Base-by-base conservation (phyloP, 2,888 invertebrate genomes). In the Ommatoiulus sabulosus region DNA sequence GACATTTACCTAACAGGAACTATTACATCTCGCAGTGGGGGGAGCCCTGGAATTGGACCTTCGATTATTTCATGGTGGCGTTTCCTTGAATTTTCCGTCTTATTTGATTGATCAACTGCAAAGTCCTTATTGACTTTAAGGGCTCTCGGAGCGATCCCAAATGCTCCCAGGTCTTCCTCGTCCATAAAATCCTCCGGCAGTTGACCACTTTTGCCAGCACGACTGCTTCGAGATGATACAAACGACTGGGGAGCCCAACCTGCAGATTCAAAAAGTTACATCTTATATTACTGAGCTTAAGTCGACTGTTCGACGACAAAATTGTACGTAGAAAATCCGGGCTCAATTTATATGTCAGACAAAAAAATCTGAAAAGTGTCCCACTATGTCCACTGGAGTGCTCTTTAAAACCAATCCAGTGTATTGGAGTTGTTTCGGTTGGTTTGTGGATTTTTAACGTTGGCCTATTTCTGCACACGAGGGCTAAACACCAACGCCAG, bases 101-200 rank as follows among this genome's bases (percentile, higher is more conserved):
- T 57, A 24, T 72, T 44, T 6, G 44, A 43, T 24, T 57, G 84
- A 35, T 84, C 44, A 80, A 89, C 91, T 89, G 88, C 91, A 92
- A 97, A 99, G 90, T 97, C 96, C 17, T 94, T 94, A 0, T 96
- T 96, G 0, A 98, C 96, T 91, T 96, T 95, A 89, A 99, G 94
- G 0, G 95, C 95, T 90, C 96, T 95, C 0, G 98, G 98, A 0
- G 99, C 98, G 91, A 99, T 98, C 24, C 99, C 99, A 93, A 97
- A 97, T 92, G 98, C 97, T 3, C 97, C 95, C 44, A 97, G 94
- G 92, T 99, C 99, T 94, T 99, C 99, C 15, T 97, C 97, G 92
- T 99, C 99, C 99, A 99, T 99, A 92, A 97, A 99, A 93, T 99
- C 98, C 92, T 97, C 96, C 0, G 98, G 97, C 90, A 94, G 94